Percentiles rank a stretch among this genome's conserved stretches.
phyloP scores from a whole-genome alignment of 2,888 invertebrate genomes.

The Synanthedon andrenaeformis region DNA sequence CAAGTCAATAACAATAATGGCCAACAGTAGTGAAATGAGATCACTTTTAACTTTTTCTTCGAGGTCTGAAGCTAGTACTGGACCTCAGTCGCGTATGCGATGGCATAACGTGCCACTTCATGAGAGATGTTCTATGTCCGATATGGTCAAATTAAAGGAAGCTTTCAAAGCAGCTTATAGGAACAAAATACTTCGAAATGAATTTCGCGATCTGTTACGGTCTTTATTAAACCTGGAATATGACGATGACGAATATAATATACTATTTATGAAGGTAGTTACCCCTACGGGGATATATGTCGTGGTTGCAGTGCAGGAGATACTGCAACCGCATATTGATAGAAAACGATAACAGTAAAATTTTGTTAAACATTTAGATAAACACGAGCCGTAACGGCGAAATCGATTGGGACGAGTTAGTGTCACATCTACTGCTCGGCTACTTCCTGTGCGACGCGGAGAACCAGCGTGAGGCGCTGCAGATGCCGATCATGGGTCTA shows the following conservation, averaged over 20 bases:
- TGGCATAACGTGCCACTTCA: conserved; percentile 46
- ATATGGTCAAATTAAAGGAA: conserved; percentile 56
- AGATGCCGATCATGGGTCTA: conserved; percentile 71
- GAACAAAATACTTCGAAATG: conserved; percentile 44
- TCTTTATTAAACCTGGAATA: conserved; percentile 59
- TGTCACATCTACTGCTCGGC: conserved; percentile 80
- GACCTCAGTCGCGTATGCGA: conserved; percentile 18
- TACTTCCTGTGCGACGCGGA: conserved; percentile 76
- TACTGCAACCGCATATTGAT: background rate
- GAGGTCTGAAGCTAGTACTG: conserved; percentile 42
- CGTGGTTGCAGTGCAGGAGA: background rate
- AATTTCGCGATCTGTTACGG: conserved; percentile 48
- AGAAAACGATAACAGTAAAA: conserved; percentile 7
- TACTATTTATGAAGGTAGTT: conserved; percentile 73
- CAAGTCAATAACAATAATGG: conserved; percentile 18
- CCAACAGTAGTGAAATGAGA: conserved; percentile 39
- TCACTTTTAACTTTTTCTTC: conserved; percentile 39
- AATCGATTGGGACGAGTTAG: conserved; percentile 81
- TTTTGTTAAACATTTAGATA: conserved; percentile 38
- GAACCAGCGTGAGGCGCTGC: conserved; percentile 71
- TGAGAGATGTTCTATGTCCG: conserved; percentile 46
- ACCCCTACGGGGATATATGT: background rate
- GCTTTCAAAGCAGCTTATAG: conserved; percentile 50
- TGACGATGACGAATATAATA: conserved; percentile 70
- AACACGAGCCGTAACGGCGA: conserved; percentile 69